Percentiles rank a stretch among this genome's conserved stretches.
phyloP scores from a whole-genome alignment of 2,113 vertebrate genomes.

The Labrus mixtus region DNA sequence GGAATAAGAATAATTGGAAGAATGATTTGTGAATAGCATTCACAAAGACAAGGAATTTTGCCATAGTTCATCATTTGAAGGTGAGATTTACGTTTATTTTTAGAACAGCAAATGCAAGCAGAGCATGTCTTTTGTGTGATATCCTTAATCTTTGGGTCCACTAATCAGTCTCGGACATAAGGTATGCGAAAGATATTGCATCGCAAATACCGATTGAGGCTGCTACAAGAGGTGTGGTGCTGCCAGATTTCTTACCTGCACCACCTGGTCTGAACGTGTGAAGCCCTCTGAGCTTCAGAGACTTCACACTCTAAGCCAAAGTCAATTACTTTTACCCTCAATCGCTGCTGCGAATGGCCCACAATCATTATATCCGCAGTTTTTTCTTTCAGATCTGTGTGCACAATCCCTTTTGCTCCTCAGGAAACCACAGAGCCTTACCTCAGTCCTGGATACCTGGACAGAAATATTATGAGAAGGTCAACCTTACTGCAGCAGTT shows the following conservation, averaged over 20 bases:
- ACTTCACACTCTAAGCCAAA: constrained; percentile 41
- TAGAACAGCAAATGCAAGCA: background rate
- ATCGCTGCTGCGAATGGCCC: constrained; percentile 37
- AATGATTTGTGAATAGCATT: no score
- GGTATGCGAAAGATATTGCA: constrained; percentile 10
- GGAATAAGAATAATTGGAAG: no score
- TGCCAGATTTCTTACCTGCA: constrained; percentile 29
- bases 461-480: constrained; percentile 32
- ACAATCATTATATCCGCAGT: constrained; percentile 37
- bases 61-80: background rate
- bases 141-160: background rate
- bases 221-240: constrained; percentile 11
- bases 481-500: constrained; percentile 30
- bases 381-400: constrained; percentile 34
- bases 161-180: constrained; percentile 2
- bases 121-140: background rate
- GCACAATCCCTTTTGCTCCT: constrained; percentile 24
- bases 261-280: constrained; percentile 46
- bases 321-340: constrained; percentile 55
- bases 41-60: background rate
- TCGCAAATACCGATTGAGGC: constrained; percentile 5
- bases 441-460: constrained; percentile 20
- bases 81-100: background rate
- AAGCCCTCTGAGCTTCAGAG: constrained; percentile 38
- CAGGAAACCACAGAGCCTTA: background rate